Conservation (phyloP, 2,888 invertebrate species). For the Asteroscopus sphinx region DNA sequence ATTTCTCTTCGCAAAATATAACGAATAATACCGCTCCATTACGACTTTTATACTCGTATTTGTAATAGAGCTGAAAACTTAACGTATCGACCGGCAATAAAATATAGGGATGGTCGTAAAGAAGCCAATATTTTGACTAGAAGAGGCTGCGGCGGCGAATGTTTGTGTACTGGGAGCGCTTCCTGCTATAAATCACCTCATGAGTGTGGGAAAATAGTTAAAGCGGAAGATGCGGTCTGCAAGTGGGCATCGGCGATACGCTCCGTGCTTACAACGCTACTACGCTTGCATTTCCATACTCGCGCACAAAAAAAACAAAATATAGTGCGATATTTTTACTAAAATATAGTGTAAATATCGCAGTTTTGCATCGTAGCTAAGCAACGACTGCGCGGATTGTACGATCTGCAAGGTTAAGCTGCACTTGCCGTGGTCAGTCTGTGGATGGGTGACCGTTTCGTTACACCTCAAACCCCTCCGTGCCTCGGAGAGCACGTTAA, state of each 20-base stretch:
- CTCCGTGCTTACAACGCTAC: conserved; percentile 50
- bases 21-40: conserved; percentile 50
- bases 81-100: conserved; percentile 76
- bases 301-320: conserved; percentile 31
- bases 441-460: too few relatives aligned
- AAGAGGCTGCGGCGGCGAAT: conserved; percentile 69
- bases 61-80: conserved; percentile 70
- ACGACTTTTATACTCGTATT: conserved; percentile 54
- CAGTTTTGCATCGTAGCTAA: too few relatives aligned
- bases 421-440: too few relatives aligned
- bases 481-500: too few relatives aligned
- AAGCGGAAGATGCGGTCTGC: conserved; percentile 74
- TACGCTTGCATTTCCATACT: conserved; percentile 61
- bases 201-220: conserved; percentile 77
- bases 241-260: conserved; percentile 73
- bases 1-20: conserved; percentile 51
- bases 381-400: too few relatives aligned
- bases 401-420: too few relatives aligned
- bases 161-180: conserved; percentile 73
- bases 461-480: too few relatives aligned
- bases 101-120: conserved; percentile 81
- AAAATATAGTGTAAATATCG: conserved; percentile 24
- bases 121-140: conserved; percentile 77
- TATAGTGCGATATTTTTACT: conserved; percentile 25
- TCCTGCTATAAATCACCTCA: conserved; percentile 80